Conservation (phyloP, 2,888 invertebrate genomes). For the Lepidonotus clava region DNA sequence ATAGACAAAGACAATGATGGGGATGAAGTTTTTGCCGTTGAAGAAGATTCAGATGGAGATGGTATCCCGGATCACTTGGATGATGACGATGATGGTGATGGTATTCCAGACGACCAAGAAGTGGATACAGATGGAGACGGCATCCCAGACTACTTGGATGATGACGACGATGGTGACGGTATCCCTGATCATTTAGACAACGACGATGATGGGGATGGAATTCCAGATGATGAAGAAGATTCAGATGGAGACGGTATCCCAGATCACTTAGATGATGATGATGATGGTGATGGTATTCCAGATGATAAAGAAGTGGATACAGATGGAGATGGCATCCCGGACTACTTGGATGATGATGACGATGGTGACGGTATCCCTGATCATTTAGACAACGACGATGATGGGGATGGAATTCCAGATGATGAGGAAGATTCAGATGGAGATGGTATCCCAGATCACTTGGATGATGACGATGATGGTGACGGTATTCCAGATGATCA, state of each 20-base stretch:
- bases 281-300: constrained; percentile 64
- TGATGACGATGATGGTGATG: constrained; percentile 75
- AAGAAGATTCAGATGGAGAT: constrained; percentile 63
- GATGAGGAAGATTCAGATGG: constrained; percentile 62
- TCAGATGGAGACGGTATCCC: constrained; percentile 74
- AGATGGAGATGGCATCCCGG: constrained; percentile 71
- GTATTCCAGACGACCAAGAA: constrained; percentile 73
- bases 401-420: constrained; percentile 69
- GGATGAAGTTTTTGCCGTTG: constrained; percentile 68
- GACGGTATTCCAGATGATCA: constrained; percentile 65
- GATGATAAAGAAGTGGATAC: constrained; percentile 65
- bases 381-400: constrained; percentile 55
- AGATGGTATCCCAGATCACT: constrained; percentile 60
- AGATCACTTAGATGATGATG: constrained; percentile 73
- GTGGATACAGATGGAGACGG: constrained; percentile 74
- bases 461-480: constrained; percentile 71
- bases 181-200: constrained; percentile 71
- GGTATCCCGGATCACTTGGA: constrained; percentile 67
- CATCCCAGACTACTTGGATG: constrained; percentile 68
- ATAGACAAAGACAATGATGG: constrained; percentile 62
- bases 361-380: constrained; percentile 62
- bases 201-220: constrained; percentile 68
- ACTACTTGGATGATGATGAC: constrained; percentile 67
- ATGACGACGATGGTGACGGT: constrained; percentile 68
- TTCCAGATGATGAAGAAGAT: constrained; percentile 69